Base-by-base conservation (phyloP, 2,113 vertebrate species). In the Aptenodytes forsteri region DNA sequence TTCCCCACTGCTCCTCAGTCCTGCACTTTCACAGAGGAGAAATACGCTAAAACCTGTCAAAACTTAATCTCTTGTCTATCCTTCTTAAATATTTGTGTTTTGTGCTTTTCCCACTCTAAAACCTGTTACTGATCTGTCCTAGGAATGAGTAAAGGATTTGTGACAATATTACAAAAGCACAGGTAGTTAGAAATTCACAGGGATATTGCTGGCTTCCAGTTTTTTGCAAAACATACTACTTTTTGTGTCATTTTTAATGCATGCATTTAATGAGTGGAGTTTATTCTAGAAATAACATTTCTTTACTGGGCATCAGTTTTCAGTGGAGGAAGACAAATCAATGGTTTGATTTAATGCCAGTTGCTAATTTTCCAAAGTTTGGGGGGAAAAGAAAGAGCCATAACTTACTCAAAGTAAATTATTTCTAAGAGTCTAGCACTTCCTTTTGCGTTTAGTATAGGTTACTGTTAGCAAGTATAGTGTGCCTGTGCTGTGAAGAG, bases 1-100 rank as follows among this genome's bases (percentile, higher is more conserved):
- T 85, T 96, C n/a, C 36, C 54, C 23, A 22, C 76, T 94, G 38
- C 56, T 95, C 62, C 61, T 83, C 75, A 83, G 80, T 94, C 40
- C 30, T 90, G 52, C 42, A 62, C 88, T 97, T 96, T 91, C 95
- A 71, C 75, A 93, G 89, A 62, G 46, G 9, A 91, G 16, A 90
- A 81, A 83, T 36, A 50, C 4, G 3, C 76, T 93, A 93, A 95
- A 96, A 90, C 47, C 93, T 29, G 42, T 91, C 92, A 95, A 96
- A 97, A 92, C 85, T 44, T 96, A 96, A 96, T 95, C 89, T 96
- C 91, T 91, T 71, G 84, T 61, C 84, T 89, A 96, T 94, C 93
- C 94, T 84, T 93, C 93, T 94, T 97, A 87, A 93, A 97, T 95
- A 96, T 83, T 83, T 87, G 42, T 3, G 0, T 93, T 95, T 93